phyloP scores from a whole-genome alignment of 1,140 invertebrate species.

The Drosophila suzukii region DNA sequence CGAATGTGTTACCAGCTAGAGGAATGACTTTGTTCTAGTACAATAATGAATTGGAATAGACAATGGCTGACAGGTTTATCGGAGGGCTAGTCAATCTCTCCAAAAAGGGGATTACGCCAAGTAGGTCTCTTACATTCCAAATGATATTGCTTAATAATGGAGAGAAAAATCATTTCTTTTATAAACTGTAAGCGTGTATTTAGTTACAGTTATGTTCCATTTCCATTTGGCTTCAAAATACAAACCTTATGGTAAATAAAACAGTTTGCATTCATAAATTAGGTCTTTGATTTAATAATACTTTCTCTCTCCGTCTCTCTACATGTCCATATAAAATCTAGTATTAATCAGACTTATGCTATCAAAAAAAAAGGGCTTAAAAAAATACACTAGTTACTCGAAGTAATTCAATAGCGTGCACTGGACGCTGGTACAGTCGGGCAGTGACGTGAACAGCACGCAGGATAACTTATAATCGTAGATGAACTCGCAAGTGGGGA shows the following conservation, averaged over 20 bases:
- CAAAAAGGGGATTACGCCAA: no score
- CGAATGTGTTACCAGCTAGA: conserved; percentile 1
- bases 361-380: conserved; percentile 39
- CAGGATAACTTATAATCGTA: conserved; percentile 83
- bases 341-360: conserved; percentile 57
- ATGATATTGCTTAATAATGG: no score
- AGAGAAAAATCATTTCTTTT: no score
- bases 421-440: conserved; percentile 80
- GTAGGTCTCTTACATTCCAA: no score
- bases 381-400: conserved; percentile 61
- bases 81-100: not conserved
- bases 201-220: no score
- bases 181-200: no score
- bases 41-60: not conserved
- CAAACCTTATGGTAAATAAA: not conserved
- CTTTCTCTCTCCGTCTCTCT: conserved; percentile 8
- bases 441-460: conserved; percentile 84
- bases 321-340: conserved; percentile 61
- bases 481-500: conserved; percentile 82
- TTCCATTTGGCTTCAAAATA: no score
- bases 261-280: not conserved
- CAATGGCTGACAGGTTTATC: not conserved
- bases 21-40: no score
- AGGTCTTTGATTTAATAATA: conserved; percentile 32
- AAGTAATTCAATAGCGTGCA: conserved; percentile 82